Evolutionary conservation across 2,113 vertebrate species (phyloP).

Genomic region (Helogale parvula): DNA sequence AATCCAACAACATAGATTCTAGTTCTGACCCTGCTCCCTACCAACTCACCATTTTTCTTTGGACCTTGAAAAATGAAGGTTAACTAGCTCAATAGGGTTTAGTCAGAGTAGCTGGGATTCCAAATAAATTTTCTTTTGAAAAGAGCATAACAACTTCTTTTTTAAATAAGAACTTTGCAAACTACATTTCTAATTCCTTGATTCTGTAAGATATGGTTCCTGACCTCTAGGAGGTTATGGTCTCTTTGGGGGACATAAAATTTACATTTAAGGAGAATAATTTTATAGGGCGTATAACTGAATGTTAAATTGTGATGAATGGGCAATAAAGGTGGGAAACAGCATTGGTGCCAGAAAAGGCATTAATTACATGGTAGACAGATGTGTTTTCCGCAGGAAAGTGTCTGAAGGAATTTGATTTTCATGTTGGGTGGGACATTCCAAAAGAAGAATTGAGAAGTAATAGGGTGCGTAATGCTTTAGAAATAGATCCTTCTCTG

Average conservation of each 20-base stretch:
- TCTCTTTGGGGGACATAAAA: slow-evolving; percentile 61
- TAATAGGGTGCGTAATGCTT: not conserved
- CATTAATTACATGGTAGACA: not conserved
- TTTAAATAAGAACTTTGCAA: slow-evolving; percentile 27
- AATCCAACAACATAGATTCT: not conserved
- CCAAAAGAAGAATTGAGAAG: not conserved
- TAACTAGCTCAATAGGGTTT: not conserved
- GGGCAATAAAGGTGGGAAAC: not conserved
- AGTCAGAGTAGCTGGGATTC: not conserved
- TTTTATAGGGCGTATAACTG: slow-evolving; percentile 42
- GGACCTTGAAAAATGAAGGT: not conserved
- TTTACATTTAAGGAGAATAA: slow-evolving; percentile 63
- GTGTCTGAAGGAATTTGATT: not conserved
- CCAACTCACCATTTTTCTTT: not conserved
- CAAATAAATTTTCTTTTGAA: not conserved
- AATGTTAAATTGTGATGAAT: not conserved
- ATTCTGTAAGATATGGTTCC: slow-evolving; percentile 50
- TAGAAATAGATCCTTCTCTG: not conserved
- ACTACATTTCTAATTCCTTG: slow-evolving; percentile 58
- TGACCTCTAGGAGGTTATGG: slow-evolving; percentile 54
- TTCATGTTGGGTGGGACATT: not conserved
- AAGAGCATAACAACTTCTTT: not conserved
- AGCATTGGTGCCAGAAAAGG: not conserved
- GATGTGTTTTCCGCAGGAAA: not conserved
- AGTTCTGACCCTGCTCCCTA: not conserved